Base-by-base conservation (phyloP, 2,113 vertebrate genomes). In the Alosa alosa region DNA sequence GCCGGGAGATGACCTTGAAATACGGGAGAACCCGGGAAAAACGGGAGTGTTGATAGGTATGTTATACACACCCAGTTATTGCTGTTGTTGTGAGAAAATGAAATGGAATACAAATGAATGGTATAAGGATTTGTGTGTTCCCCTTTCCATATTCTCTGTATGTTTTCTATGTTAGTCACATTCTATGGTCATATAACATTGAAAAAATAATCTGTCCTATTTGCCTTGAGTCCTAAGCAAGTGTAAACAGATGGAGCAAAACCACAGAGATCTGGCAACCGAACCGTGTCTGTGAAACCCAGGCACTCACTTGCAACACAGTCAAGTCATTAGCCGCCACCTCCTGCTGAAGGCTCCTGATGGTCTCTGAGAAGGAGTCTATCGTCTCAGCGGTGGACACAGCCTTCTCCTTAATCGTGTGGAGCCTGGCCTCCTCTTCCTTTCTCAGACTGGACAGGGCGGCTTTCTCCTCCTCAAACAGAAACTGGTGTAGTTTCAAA, bases 401-500 rank as follows among this genome's bases (percentile, higher is more conserved):
- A 0, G 92, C 85, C 87, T 84, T 93, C 13, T 90, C 86, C 45
- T 92, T 94, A 82, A 93, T 82, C 0, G 60, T 87, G 0, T 87
- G 57, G 0, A 91, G 83, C 85, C 91, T 94, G 85, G 90, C 89
- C 36, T 93, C 90, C 84, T 94, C 94, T 50, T 95, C 94, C 39
- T 87, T 89, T 22, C 91, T 94, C 64, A 95, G 89, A 6, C 89
- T 92, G 6, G 91, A 90, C 39, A 93, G 83, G 52, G 90, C 91
- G 82, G 45, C 87, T 0, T 89, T 88, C 86, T 95, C 94, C 18
- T 95, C 93, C 0, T 90, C 81, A 10, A 84, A 6, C 17, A 95
- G 93, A 82, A 90, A 86, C 86, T 92, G 90, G 81, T 93, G 94
- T 31, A 95, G 92, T 89, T 93, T 86, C 84, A 93, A 88, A 57